Percentiles rank a stretch among this genome's conserved stretches.
These are phyloP conservation scores for Sesamia nonagrioides DNA, from an alignment of 1,140 invertebrate species.

Conservation along the genomic window DNA sequence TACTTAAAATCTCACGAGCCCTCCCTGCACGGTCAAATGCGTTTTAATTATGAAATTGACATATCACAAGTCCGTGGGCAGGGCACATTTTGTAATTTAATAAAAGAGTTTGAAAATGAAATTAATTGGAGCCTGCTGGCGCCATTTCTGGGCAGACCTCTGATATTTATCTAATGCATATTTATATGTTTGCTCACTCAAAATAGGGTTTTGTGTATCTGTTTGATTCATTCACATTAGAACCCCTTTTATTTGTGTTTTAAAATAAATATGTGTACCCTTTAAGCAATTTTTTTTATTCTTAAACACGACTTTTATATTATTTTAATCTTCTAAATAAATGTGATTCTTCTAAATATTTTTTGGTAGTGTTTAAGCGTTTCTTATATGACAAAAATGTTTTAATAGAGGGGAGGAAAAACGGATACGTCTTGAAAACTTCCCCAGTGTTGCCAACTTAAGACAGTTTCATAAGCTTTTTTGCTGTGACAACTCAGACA, in stretches of 20 bases:
- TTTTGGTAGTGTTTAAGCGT: constrained; percentile 18
- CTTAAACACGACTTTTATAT: no score
- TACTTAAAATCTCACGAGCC: constrained; percentile 76
- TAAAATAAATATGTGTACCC: constrained; percentile 16
- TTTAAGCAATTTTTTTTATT: no score
- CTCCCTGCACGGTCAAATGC: constrained; percentile 82
- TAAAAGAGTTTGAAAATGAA: constrained; percentile 81
- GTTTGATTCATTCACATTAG: constrained; percentile 70
- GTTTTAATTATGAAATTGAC: constrained; percentile 87
- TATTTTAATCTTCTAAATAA: no score
- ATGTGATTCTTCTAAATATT: no score
- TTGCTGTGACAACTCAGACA: constrained; percentile 60
- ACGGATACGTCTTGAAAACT: constrained; percentile 57
- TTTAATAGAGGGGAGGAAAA: constrained; percentile 52
- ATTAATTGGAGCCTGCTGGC: constrained; percentile 75
- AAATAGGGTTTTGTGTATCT: constrained; percentile 72
- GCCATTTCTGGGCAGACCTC: constrained; percentile 73
- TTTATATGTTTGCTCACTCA: constrained; percentile 83
- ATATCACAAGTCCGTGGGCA: constrained; percentile 73
- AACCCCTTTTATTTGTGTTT: constrained; percentile 51
- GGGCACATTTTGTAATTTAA: constrained; percentile 81
- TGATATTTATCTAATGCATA: constrained; percentile 84
- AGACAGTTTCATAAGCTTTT: constrained; percentile 67
- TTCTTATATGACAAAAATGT: constrained; percentile 42
- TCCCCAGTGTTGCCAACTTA: constrained; percentile 48